Conservation (phyloP, 1,140 invertebrate genomes). For the Cherax destructor region DNA sequence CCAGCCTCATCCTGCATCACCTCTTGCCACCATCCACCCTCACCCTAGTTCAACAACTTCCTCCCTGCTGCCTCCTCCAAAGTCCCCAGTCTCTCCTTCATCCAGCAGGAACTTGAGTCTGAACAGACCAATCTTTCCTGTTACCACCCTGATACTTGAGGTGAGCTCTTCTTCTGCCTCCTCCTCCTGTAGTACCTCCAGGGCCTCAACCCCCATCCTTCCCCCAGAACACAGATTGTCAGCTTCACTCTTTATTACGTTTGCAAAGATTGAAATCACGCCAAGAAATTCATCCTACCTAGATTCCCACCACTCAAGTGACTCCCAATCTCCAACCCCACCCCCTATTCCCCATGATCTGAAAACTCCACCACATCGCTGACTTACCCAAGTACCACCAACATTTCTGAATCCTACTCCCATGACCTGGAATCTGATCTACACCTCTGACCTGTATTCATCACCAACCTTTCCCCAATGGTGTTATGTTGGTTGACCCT, state of each 20-base stretch:
- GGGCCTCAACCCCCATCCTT: neutral
- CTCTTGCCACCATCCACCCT: neutral
- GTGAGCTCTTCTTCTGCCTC: neutral
- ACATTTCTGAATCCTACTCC: neutral
- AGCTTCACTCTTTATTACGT: constrained; percentile 40
- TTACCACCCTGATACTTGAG: neutral
- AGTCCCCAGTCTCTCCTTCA: neutral
- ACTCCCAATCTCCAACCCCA: neutral
- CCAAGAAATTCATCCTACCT: neutral
- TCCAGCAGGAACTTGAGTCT: neutral
- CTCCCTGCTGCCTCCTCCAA: neutral
- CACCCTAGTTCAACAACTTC: neutral
- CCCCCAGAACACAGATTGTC: constrained; percentile 1
- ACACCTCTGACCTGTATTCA: neutral
- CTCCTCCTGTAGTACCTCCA: neutral
- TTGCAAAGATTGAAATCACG: constrained; percentile 34
- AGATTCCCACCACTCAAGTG: neutral
- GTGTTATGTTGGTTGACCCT: neutral
- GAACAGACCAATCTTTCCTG: neutral
- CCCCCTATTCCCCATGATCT: neutral
- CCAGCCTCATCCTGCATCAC: too few relatives aligned
- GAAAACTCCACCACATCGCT: neutral
- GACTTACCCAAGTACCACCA: neutral
- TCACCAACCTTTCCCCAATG: neutral
- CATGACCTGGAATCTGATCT: too few relatives aligned